Conservation (phyloP, 2,797 vertebrate species). For the Xyrichtys novacula region DNA sequence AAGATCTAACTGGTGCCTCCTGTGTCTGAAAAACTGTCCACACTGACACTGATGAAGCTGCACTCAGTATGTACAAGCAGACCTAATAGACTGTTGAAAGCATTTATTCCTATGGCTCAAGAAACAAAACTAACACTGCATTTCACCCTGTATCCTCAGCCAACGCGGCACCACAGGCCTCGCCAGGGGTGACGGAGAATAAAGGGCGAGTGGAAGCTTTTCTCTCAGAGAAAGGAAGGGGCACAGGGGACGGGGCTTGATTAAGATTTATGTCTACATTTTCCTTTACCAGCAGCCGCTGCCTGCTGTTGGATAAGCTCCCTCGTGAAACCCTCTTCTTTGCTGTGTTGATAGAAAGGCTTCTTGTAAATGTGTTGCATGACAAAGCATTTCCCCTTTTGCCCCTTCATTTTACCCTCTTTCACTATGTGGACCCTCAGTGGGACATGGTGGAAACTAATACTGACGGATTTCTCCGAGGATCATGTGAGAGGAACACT, state of each 20-base stretch:
- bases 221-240: constrained; percentile 22
- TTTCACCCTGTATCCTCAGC: constrained; percentile 55
- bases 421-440: constrained; percentile 37
- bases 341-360: constrained; percentile 65
- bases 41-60: constrained; percentile 42
- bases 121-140: constrained; percentile 60
- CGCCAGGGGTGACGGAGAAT: constrained; percentile 53
- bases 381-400: constrained; percentile 72
- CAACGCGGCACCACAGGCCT: constrained; percentile 52
- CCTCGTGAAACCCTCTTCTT: constrained; percentile 43
- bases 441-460: constrained; percentile 49
- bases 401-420: constrained; percentile 41
- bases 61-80: constrained; percentile 21
- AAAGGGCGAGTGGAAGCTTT: constrained; percentile 33
- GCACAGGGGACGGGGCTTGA: constrained; percentile 53
- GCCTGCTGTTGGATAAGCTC: constrained; percentile 52
- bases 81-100: constrained; percentile 63
- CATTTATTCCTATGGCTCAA: constrained; percentile 40
- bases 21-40: constrained; percentile 14
- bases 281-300: constrained; percentile 56
- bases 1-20: constrained; percentile 4
- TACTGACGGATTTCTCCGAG: constrained; percentile 26
- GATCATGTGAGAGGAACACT: constrained; percentile 23
- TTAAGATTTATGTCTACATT: constrained; percentile 76
- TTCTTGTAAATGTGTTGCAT: constrained; percentile 71